phyloP scores from a whole-genome alignment of 2,888 invertebrate species.

The Protophormia terraenovae region DNA sequence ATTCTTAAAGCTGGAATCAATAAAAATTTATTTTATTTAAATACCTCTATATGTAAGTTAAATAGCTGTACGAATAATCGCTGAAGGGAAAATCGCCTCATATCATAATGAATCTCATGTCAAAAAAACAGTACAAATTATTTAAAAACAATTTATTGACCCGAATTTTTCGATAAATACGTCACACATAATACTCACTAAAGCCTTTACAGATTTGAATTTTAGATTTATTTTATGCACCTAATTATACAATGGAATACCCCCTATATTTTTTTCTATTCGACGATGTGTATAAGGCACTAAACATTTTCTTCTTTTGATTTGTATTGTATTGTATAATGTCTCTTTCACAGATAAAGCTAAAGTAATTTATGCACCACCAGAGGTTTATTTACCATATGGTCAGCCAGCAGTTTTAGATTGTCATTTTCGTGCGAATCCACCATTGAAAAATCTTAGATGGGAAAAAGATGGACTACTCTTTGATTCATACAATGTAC shows the following conservation, averaged over 20 bases:
- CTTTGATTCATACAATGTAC: conserved; percentile 94
- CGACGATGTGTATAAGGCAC: background rate
- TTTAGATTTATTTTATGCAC: background rate
- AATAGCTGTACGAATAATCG: no score
- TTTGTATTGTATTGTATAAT: background rate
- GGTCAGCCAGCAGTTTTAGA: conserved; percentile 92
- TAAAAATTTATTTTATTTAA: no score
- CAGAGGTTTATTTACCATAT: conserved; percentile 91
- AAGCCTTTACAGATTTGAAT: no score
- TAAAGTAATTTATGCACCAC: conserved; percentile 93
- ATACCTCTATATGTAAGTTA: no score
- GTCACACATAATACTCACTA: no score
- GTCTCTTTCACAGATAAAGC: conserved; percentile 88
- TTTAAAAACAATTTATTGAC: no score
- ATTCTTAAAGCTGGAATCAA: no score
- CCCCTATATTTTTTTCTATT: background rate
- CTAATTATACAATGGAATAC: background rate
- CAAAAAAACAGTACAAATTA: no score
- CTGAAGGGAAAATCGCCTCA: no score
- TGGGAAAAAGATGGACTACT: conserved; percentile 97
- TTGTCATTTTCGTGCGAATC: conserved; percentile 96
- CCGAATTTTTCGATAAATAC: no score
- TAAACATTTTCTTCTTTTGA: background rate
- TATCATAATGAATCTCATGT: no score
- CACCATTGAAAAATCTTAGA: conserved; percentile 91